These are phyloP conservation scores for Tapera naevia DNA, from an alignment of 2,797 vertebrate species.

Conservation along the genomic window DNA sequence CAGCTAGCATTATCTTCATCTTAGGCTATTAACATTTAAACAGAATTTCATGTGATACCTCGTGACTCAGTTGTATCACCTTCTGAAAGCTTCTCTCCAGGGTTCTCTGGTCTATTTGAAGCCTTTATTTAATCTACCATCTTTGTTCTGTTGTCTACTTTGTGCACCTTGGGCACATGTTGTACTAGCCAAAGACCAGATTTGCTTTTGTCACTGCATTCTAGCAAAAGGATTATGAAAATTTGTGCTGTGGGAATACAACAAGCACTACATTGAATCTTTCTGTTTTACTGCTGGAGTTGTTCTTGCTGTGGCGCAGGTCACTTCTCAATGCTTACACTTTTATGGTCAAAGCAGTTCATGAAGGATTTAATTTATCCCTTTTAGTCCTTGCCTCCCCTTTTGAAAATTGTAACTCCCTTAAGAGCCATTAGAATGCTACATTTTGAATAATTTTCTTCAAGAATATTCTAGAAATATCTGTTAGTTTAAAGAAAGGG, in stretches of 20 bases:
- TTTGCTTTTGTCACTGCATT: neutral
- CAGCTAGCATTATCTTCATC: neutral
- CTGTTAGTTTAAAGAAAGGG: neutral
- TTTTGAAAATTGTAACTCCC: neutral
- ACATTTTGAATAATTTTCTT: neutral
- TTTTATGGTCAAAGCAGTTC: neutral
- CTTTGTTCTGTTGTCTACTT: neutral
- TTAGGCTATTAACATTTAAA: neutral
- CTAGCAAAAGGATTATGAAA: neutral
- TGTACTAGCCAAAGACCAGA: neutral
- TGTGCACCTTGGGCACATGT: neutral
- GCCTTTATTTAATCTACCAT: slow-evolving; percentile 24
- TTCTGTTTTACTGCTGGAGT: neutral
- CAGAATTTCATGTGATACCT: neutral
- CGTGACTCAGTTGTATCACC: neutral
- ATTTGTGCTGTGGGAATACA: neutral
- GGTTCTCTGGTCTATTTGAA: neutral
- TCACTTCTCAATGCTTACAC: neutral
- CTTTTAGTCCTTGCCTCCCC: neutral
- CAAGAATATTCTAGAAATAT: neutral
- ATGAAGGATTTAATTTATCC: neutral
- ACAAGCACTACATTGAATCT: neutral
- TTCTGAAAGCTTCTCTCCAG: neutral
- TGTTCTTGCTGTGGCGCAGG: neutral
- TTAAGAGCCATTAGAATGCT: neutral